Base-by-base conservation (phyloP, 2,113 vertebrate genomes). In the Ursus arctos region DNA sequence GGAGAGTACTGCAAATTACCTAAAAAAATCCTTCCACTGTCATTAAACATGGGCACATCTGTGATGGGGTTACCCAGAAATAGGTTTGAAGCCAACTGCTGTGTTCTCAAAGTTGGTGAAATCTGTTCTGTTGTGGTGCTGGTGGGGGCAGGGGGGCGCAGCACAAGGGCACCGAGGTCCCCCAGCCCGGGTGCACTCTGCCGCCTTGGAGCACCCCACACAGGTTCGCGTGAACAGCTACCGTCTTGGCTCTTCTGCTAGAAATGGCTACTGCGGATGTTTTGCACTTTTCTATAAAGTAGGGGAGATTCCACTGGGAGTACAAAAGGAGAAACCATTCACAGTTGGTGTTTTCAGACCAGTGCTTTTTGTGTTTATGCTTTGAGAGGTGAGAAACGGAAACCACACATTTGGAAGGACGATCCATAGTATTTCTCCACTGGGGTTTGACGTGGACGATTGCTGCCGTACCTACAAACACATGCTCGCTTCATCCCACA, bases 21-120 rank as follows among this genome's bases (percentile, higher is more conserved):
- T 94, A 2, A 72, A 85, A 33, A 91, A 82, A 59, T 21, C 8
- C n/a, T 79, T 40, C 91, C 0, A 0, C 49, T 28, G 51, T 24
- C 93, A 51, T 92, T 96, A 94, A 92, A 65, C 6, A 33, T 1
- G 31, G 4, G 31, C 69, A 91, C 31, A 82, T 57, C 55, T 67
- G n/a, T 9, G 15, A 28, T 71, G 61, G 33, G 79, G 14, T 82
- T 95, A 21, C n/a, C 74, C 6, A 71, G 26, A 18, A 95, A 91
- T n/a, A 59, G 51, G 89, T 28, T 0, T 43, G n/a, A 71, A 71
- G 61, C 4, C 4, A 21, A 40, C 6, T 2, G 2, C 15, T 9
- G 6, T 88, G 49, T 53, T 18, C 51, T 33, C 31, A 4, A 22
- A 83, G 63, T 43, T 33, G 36, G 43, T 15, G 36, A 36, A 77